A percentile compares a stretch with the other conserved stretches of the same genome.
phyloP scores from a whole-genome alignment of 1,140 invertebrate genomes.

The Samia ricini region DNA sequence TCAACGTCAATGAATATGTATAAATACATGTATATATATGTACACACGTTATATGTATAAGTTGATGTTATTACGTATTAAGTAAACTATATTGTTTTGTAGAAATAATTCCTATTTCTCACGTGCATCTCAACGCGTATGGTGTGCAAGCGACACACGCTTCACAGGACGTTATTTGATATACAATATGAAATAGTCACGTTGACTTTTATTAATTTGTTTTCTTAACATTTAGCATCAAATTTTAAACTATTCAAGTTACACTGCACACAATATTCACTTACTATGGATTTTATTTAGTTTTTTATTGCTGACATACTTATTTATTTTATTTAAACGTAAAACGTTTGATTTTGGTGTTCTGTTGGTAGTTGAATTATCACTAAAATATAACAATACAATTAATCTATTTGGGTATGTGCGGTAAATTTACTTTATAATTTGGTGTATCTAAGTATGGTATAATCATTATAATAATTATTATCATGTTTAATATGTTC shows the following conservation, averaged over 20 bases:
- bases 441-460: neutral
- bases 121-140: conserved; percentile 1
- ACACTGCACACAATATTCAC: too few species aligned
- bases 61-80: conserved; percentile 6
- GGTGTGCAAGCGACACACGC: neutral
- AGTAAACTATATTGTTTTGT: conserved; percentile 6
- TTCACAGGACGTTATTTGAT: neutral
- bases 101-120: neutral
- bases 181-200: neutral
- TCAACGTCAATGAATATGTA: conserved; percentile 1
- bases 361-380: too few species aligned
- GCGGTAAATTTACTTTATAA: too few species aligned
- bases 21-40: conserved; percentile 3
- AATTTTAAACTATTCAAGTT: too few species aligned
- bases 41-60: neutral
- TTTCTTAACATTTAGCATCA: too few species aligned
- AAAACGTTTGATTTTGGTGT: too few species aligned
- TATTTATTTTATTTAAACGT: too few species aligned
- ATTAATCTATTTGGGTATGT: neutral
- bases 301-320: too few species aligned
- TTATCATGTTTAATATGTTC: neutral
- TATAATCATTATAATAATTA: neutral
- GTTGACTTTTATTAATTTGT: too few species aligned
- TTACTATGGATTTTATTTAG: too few species aligned
- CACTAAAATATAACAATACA: too few species aligned